phyloP scores from a whole-genome alignment of 2,797 vertebrate genomes.

The Varecia variegata region DNA sequence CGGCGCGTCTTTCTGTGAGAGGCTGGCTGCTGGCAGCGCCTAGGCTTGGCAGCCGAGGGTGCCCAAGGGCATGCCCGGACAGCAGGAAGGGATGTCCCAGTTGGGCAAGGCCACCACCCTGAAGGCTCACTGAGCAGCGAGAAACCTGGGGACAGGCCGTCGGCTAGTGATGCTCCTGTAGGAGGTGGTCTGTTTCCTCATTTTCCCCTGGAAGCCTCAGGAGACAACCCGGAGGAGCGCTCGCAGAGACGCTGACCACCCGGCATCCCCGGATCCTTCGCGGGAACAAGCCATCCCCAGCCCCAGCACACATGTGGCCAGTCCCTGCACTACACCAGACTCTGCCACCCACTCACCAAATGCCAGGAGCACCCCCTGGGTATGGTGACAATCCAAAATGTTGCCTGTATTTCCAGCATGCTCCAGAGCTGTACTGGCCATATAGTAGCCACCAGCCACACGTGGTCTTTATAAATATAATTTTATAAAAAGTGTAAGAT shows the following conservation, averaged over 20 bases:
- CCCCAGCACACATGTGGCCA: background rate
- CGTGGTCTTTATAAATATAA: background rate
- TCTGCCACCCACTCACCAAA: background rate
- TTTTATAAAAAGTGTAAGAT: background rate
- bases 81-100: background rate
- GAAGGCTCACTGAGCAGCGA: background rate
- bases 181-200: background rate
- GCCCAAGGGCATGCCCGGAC: background rate
- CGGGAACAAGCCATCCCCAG: background rate
- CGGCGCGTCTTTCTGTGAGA: no score
- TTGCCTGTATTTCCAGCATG: background rate
- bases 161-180: background rate
- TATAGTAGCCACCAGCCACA: background rate
- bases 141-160: background rate
- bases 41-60: no score
- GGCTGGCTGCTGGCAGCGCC: no score
- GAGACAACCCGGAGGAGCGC: background rate
- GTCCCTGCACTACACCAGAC: background rate
- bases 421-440: background rate
- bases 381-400: background rate
- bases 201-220: background rate
- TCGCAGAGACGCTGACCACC: background rate
- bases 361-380: background rate
- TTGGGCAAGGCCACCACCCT: background rate
- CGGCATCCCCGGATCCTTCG: fast-evolving